Evolutionary conservation across 2,113 vertebrate genomes (phyloP), one percentile per base, ranked within the genome.

Genomic region (Uria aalge): DNA sequence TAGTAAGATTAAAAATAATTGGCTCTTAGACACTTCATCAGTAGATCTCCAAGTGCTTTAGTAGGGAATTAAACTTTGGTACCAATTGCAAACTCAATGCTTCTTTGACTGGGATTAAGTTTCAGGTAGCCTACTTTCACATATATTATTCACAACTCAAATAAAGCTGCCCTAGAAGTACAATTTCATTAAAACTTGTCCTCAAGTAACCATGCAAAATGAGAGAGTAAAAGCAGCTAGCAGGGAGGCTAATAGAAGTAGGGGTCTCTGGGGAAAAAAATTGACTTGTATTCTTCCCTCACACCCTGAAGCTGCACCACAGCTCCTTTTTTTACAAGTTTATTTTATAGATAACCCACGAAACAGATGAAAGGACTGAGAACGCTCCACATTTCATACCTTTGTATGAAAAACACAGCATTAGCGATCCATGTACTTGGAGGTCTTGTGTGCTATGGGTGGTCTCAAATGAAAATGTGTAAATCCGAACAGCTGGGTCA

Each of bases 111-210:
- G 80, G 32, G 30, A 85, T 87, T 82, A 88, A 82, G 20, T 94
- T 87, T 90, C 5, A 27, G 69, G 92, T 91, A 94, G 66, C 81
- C 87, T 94, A 68, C 77, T 95, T 96, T 92, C 64, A 95, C 23
- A 59, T 87, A 48, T 47, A 41, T 91, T 91, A 93, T 84, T 91
- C 62, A 60, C 94, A 96, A 87, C 66, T 82, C 80, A 95, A 89
- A 96, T 34, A 91, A 52, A 66, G 29, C 50, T 92, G 67, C 87
- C 80, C 81, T 90, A 85, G 40, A 95, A 96, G 73, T 92, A 90
- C 77, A 64, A 47, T 96, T 92, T 87, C 77, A 90, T 96, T 96
- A 91, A 94, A 94, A 84, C 20, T 9, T 85, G 53, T 96, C 96
- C 84, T 82, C 81, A 81, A 94, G 90, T 92, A 87, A 92, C 87